A percentile compares a stretch with the other conserved stretches of the same genome.
Conservation (phyloP, 2,113 vertebrate species). For the Oreochromis tanganicae region DNA sequence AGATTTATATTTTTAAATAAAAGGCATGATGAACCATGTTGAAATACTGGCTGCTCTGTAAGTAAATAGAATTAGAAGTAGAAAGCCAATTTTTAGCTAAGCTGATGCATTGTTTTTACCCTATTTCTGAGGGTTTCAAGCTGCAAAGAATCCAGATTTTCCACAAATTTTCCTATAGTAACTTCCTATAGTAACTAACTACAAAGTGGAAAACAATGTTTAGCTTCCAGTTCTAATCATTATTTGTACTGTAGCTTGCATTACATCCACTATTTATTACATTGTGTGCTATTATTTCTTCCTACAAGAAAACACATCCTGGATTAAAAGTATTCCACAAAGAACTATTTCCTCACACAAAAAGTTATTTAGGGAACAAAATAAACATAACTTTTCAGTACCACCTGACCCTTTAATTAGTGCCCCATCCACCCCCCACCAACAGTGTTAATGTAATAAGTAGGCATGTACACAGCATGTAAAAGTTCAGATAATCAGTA, state of each 20-base stretch:
- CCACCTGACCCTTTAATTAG: not conserved
- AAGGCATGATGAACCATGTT: not conserved
- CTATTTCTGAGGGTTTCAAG: not conserved
- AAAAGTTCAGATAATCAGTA: slow-evolving; percentile 12
- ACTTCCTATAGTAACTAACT: not conserved
- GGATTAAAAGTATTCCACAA: not conserved
- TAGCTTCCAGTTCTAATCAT: not conserved
- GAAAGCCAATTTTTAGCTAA: not conserved
- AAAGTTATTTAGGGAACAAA: not conserved
- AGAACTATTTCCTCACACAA: not conserved
- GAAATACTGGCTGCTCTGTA: not conserved
- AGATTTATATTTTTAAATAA: not conserved
- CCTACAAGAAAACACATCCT: not conserved
- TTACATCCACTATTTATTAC: not conserved
- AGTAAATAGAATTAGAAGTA: not conserved
- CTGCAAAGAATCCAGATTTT: not conserved
- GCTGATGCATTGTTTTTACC: not conserved
- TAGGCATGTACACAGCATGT: not conserved
- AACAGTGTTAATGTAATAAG: not conserved
- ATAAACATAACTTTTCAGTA: not conserved
- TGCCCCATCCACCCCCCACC: not conserved
- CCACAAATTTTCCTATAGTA: not conserved
- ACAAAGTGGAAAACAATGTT: not conserved
- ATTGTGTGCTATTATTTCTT: not conserved
- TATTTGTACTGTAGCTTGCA: not conserved